A percentile compares a stretch with the other conserved stretches of the same genome.
These are phyloP conservation scores for Dissostichus mawsoni DNA, from an alignment of 2,113 vertebrate species.

Conservation along the genomic window DNA sequence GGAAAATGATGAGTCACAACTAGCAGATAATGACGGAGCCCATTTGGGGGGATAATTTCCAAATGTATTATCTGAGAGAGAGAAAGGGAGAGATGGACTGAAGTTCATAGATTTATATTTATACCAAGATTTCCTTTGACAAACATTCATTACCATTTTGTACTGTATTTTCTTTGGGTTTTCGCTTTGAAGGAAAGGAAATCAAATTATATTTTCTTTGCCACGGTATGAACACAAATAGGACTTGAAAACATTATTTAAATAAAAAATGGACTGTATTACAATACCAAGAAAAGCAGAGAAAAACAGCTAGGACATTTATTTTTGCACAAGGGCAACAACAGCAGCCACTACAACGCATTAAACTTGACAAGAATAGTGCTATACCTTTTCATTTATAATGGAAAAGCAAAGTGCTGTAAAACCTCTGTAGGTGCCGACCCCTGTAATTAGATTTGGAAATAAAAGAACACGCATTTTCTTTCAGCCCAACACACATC, in stretches of 20 bases:
- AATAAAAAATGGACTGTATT: neutral
- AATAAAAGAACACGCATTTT: neutral
- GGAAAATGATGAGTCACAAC: conserved; percentile 65
- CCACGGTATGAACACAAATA: conserved; percentile 7
- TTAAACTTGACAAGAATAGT: neutral
- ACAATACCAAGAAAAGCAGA: neutral
- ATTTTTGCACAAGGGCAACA: neutral
- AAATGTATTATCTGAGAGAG: conserved; percentile 41
- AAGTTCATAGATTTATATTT: conserved; percentile 41
- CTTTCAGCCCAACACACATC: conserved; percentile 5
- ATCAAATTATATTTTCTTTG: conserved; percentile 29
- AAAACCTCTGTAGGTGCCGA: conserved; percentile 5
- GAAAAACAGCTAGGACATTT: neutral
- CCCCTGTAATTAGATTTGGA: neutral
- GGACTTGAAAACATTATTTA: neutral
- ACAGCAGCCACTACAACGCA: neutral
- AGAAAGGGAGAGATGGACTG: neutral
- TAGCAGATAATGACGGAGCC: conserved; percentile 60
- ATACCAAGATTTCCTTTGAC: conserved; percentile 21
- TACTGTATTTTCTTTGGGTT: conserved; percentile 16
- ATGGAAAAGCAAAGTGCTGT: neutral
- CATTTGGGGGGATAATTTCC: conserved; percentile 52
- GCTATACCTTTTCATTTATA: neutral
- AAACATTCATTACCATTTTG: conserved; percentile 28
- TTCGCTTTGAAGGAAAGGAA: conserved; percentile 36